Percentiles rank a stretch among this genome's conserved stretches.
phyloP scores from a whole-genome alignment of 2,113 vertebrate species.

The Erythrocercus mccallii region DNA sequence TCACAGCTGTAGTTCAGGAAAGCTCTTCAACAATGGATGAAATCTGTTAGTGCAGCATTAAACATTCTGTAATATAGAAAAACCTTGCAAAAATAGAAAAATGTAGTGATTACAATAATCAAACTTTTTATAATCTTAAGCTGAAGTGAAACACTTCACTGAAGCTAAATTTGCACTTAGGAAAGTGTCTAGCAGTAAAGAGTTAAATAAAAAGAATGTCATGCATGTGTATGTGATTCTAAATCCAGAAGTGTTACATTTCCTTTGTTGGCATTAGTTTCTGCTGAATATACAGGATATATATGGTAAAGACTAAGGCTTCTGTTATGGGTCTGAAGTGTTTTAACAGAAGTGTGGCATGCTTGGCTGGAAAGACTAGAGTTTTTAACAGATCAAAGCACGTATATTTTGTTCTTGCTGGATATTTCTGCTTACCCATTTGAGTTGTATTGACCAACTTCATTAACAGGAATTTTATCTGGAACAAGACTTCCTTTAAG shows the following conservation, averaged over 20 bases:
- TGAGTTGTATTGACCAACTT: not conserved
- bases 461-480: not conserved
- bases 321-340: conserved; percentile 24
- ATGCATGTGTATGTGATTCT: conserved; percentile 49
- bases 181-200: conserved; percentile 13
- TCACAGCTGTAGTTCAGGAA: not conserved
- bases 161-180: not conserved
- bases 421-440: not conserved
- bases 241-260: conserved; percentile 62
- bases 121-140: not conserved
- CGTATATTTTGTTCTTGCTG: not conserved
- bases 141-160: not conserved
- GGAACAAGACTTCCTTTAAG: not conserved
- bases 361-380: conserved; percentile 22
- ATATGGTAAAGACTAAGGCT: conserved; percentile 48
- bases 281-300: conserved; percentile 60
- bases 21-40: not conserved
- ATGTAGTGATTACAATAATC: not conserved
- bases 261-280: conserved; percentile 61
- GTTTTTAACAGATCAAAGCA: not conserved
- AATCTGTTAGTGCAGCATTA: not conserved
- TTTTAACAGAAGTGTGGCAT: conserved; percentile 66
- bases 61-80: not conserved
- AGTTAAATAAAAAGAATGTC: conserved; percentile 65
- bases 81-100: not conserved